phyloP scores from a whole-genome alignment of 1,140 invertebrate genomes.

The Asobara japonica region DNA sequence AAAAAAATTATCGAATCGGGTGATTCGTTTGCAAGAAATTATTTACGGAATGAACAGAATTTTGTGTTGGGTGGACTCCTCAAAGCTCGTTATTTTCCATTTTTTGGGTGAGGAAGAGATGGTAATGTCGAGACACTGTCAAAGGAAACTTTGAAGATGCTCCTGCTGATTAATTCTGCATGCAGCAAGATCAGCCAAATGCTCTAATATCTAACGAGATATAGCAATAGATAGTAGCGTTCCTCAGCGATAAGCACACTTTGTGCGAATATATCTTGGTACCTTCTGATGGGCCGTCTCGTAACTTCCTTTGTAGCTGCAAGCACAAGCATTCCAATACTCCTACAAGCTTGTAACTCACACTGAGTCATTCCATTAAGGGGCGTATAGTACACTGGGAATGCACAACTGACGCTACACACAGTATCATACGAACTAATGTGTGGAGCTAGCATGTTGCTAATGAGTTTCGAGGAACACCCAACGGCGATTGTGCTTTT shows the following conservation, averaged over 20 bases:
- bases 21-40: no score
- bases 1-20: no score
- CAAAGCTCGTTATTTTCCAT: no score
- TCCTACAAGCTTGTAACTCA: not conserved
- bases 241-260: not conserved
- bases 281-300: not conserved
- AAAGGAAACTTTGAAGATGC: not conserved
- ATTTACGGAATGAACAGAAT: no score
- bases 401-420: not conserved
- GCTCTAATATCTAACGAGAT: not conserved
- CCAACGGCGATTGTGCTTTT: conserved; percentile 7
- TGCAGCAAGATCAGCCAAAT: not conserved
- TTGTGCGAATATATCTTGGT: not conserved
- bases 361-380: conserved; percentile 4
- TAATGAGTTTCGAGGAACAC: not conserved
- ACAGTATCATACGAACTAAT: not conserved
- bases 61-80: no score
- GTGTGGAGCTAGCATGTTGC: not conserved
- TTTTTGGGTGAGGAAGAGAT: not conserved
- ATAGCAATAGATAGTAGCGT: not conserved
- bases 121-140: not conserved
- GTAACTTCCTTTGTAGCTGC: not conserved
- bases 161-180: not conserved
- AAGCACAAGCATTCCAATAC: not conserved
- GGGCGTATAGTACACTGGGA: not conserved